These are phyloP conservation scores for Atopsyche davidsoni DNA, from an alignment of 1,140 invertebrate species.

Conservation along the genomic window DNA sequence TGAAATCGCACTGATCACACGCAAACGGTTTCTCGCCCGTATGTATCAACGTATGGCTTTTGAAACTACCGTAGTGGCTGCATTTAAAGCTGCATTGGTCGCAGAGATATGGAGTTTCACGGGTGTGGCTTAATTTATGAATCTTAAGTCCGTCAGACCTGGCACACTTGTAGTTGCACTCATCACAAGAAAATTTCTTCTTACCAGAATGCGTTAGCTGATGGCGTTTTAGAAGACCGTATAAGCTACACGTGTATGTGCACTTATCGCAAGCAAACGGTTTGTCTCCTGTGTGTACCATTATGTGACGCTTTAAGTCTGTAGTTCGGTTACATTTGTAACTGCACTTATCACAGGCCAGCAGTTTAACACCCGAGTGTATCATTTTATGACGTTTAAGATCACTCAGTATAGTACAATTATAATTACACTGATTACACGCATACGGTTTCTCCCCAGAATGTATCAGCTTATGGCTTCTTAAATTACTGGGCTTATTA, in stretches of 20 bases:
- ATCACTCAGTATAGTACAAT: neutral
- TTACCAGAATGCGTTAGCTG: too few relatives aligned
- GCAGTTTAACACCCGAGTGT: neutral
- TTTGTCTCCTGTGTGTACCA: neutral
- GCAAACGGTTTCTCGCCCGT: constrained; percentile 9
- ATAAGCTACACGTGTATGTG: neutral
- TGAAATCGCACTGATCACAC: constrained; percentile 5
- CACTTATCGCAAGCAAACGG: constrained; percentile 2
- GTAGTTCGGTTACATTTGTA: neutral
- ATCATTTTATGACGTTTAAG: neutral
- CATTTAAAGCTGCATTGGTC: constrained; percentile 5
- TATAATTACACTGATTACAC: neutral
- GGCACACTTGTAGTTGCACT: too few relatives aligned
- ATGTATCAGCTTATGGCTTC: neutral
- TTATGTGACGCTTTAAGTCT: neutral
- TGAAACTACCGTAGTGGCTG: constrained; percentile 4
- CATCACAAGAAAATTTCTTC: too few relatives aligned
- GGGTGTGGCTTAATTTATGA: too few relatives aligned
- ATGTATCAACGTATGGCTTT: constrained; percentile 13
- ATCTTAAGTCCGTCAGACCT: too few relatives aligned
- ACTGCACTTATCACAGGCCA: neutral
- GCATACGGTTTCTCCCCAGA: neutral
- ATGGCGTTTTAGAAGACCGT: too few relatives aligned
- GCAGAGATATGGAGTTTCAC: too few relatives aligned
- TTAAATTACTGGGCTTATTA: neutral